A percentile compares a stretch with the other conserved stretches of the same genome.
Conservation (phyloP, 92 coral and sea anemone genomes). For the Palythoa caribaeorum region DNA sequence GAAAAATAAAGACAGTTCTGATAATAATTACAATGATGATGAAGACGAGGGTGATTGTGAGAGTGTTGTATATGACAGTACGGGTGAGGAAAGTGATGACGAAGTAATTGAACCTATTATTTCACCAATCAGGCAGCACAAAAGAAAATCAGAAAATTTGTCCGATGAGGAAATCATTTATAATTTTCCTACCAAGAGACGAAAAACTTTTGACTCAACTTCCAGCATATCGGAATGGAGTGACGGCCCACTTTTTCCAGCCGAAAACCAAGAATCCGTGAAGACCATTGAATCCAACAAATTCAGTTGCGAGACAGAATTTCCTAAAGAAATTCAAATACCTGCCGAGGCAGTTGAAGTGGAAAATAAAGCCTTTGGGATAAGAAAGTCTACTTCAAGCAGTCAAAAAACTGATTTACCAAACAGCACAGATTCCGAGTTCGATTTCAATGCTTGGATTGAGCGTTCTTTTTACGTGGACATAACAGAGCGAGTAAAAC, state of each 20-base stretch:
- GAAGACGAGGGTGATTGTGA: slow-evolving; percentile 12
- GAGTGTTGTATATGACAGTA: slow-evolving; percentile 43
- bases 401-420: background rate
- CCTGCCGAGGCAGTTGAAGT: background rate
- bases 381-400: background rate
- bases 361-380: background rate
- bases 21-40: background rate
- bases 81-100: slow-evolving; percentile 38
- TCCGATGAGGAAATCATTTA: slow-evolving; percentile 21
- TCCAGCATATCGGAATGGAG: slow-evolving; percentile 8
- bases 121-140: slow-evolving; percentile 37
- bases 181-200: slow-evolving; percentile 28
- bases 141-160: slow-evolving; percentile 28
- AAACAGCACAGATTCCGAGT: slow-evolving; percentile 1
- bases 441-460: slow-evolving; percentile 19
- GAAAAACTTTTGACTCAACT: slow-evolving; percentile 24
- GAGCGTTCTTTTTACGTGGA: slow-evolving; percentile 1
- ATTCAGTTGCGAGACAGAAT: background rate
- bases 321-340: background rate
- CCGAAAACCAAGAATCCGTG: background rate
- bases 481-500: slow-evolving; percentile 41
- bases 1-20: background rate
- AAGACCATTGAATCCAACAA: background rate
- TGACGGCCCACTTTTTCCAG: background rate
- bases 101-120: slow-evolving; percentile 13